Percentiles rank a stretch among this genome's conserved stretches.
Conservation (phyloP, 2,888 invertebrate species). For the Hydraecia micacea region DNA sequence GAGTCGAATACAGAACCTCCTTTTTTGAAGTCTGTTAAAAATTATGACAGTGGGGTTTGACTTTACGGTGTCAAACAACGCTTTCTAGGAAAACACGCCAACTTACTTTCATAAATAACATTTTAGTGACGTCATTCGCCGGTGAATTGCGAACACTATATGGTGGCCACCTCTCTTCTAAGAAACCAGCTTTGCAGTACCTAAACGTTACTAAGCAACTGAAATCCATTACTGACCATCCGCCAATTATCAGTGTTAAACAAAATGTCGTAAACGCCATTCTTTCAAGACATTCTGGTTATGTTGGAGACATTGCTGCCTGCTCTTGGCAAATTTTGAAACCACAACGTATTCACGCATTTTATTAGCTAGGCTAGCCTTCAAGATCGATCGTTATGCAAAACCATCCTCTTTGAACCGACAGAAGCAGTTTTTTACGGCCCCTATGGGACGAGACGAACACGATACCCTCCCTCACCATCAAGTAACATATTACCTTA, state of each 20-base stretch:
- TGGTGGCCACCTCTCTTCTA: neutral
- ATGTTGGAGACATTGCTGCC: neutral
- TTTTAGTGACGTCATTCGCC: neutral
- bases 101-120: neutral
- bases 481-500: constrained; percentile 13
- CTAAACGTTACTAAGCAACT: neutral
- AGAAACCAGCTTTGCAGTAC: neutral
- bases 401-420: neutral
- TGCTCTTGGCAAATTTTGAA: neutral
- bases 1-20: no score
- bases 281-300: no score
- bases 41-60: neutral
- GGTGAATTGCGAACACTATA: neutral
- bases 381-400: neutral
- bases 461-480: neutral
- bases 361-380: neutral
- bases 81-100: neutral
- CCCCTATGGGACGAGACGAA: neutral
- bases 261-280: neutral
- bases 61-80: neutral
- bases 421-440: neutral
- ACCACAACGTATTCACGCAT: neutral
- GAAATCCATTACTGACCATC: neutral
- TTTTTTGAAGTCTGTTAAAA: no score
- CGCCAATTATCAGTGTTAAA: neutral